phyloP scores from a whole-genome alignment of 2,113 vertebrate genomes.

The Bombycilla garrulus region DNA sequence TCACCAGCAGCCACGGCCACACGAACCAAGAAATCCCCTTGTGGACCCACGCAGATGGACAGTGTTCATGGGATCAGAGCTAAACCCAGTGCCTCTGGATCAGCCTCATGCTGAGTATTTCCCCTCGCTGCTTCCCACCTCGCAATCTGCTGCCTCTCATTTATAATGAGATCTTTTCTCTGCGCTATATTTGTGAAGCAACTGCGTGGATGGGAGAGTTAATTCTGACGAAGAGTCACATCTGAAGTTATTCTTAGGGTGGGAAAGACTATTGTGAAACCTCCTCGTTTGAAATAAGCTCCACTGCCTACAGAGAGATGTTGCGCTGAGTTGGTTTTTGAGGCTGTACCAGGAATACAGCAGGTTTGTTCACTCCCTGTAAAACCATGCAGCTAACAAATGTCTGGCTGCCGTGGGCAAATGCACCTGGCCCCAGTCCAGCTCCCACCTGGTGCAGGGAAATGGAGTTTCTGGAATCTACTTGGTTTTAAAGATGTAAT shows the following conservation, averaged over 20 bases:
- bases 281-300: background rate
- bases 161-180: background rate
- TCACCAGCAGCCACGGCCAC: background rate
- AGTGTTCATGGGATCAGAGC: background rate
- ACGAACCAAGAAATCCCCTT: background rate
- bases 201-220: background rate
- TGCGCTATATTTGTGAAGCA: background rate
- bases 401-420: background rate
- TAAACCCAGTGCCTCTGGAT: background rate
- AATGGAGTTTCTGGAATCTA: background rate
- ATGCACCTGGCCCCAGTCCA: background rate
- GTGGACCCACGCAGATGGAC: rapidly evolving
- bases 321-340: background rate
- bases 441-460: background rate
- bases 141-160: background rate
- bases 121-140: background rate
- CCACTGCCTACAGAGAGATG: background rate
- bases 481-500: background rate
- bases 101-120: background rate
- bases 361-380: background rate
- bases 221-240: slow-evolving; percentile 3
- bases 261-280: slow-evolving; percentile 6
- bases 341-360: background rate
- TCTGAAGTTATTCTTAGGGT: slow-evolving; percentile 41
- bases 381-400: background rate